Conservation (phyloP, 2,113 vertebrate genomes). For the Beaufortia kweichowensis region DNA sequence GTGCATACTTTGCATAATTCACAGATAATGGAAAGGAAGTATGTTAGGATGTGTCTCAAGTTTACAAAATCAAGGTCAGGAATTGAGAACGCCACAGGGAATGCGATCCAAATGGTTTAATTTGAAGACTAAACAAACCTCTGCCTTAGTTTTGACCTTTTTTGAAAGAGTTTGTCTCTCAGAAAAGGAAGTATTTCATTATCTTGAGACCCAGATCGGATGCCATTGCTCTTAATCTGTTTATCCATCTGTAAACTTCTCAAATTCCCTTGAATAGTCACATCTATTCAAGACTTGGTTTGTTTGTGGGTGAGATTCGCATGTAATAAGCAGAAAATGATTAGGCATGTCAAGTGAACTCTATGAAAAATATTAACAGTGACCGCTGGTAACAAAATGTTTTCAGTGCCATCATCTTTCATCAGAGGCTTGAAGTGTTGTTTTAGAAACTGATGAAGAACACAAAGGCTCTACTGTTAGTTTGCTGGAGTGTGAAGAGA, state of each 20-base stretch:
- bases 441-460: not conserved
- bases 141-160: conserved; percentile 16
- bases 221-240: conserved; percentile 33
- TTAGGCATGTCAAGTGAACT: not conserved
- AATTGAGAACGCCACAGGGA: conserved; percentile 33
- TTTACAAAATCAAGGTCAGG: conserved; percentile 35
- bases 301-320: not conserved
- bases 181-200: conserved; percentile 40
- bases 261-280: conserved; percentile 1
- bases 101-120: conserved; percentile 26
- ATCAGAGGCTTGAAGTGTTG: not conserved
- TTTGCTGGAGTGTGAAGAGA: conserved; percentile 8
- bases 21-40: conserved; percentile 38
- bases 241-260: conserved; percentile 13
- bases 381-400: not conserved
- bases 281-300: not conserved
- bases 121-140: conserved; percentile 36
- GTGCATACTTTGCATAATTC: conserved; percentile 37
- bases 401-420: not conserved
- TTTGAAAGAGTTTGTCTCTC: conserved; percentile 6
- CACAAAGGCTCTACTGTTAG: conserved; percentile 13
- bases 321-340: not conserved
- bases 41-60: conserved; percentile 13
- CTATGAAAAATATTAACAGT: conserved; percentile 19
- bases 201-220: conserved; percentile 9